Base-by-base conservation (phyloP, 2,888 invertebrate species). In the Macrosiphum euphorbiae region DNA sequence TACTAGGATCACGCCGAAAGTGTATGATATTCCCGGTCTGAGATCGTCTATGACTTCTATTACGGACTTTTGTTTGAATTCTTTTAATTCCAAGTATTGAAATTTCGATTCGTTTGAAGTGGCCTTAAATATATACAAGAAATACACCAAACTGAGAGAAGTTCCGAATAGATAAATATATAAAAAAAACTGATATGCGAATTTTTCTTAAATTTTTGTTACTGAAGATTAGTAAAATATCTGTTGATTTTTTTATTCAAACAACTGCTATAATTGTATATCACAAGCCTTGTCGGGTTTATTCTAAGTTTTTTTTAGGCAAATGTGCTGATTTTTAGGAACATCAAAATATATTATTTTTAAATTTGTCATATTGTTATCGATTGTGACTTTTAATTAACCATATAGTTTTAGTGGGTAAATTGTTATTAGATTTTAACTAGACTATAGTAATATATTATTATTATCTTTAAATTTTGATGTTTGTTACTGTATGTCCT, bases 81-180 rank as follows among this genome's bases (percentile, higher is more conserved):
- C 55, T 85, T 55, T 91, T 11, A 91, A 20, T n/a, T 91, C 44
- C 52, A 50, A n/a, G 44, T 91, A 85, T 41, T 85, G 55, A 86
- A 41, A 86, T 44, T 91, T 44, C 1, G 85, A 58, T 58, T 85
- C 85, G 20, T 47, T 58, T 78, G 26, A 67, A 55, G 85, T 2
- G 5, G 2, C 35, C 85, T 85, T 85, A 85, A 89, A 89, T 89
- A 58, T 11, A 44, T 61, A n/a, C n/a, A 78, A 78, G 0, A 16
- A 35, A 35, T 78, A 1, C 41, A 87, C 16, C 55, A 20, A 55
- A 61, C 28, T 28, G 24, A 61, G 28, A 61, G 11, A 11, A 2
- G 28, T 28, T 26, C 28, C 26, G 28, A 61, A 28, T 28, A 61
- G 2, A 28, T 61, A 0, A 11, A 28, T 61, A 28, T 10, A 61